phyloP scores from a whole-genome alignment of 2,888 invertebrate genomes.

The Pteria penguin region DNA sequence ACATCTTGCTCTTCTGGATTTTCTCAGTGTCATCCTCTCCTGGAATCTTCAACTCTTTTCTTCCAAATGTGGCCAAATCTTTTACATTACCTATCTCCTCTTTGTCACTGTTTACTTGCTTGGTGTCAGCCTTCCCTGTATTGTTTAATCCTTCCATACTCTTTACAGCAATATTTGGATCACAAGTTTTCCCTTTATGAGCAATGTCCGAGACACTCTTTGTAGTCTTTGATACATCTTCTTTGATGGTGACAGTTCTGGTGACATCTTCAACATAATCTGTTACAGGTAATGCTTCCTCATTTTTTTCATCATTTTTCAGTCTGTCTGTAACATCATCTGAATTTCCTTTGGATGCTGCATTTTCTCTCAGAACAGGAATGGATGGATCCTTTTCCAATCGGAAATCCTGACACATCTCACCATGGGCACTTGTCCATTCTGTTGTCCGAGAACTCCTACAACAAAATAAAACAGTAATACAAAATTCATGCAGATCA shows the following conservation, averaged over 20 bases:
- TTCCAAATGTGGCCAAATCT: too few species aligned
- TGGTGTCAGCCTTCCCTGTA: too few species aligned
- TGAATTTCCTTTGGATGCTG: conserved; percentile 7
- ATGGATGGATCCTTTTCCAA: conserved; percentile 47
- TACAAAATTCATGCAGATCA: too few species aligned
- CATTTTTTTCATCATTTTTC: not conserved
- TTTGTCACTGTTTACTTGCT: too few species aligned
- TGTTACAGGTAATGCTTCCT: not conserved
- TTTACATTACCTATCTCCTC: too few species aligned
- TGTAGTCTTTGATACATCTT: not conserved
- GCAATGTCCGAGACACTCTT: too few species aligned
- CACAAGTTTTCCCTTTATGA: too few species aligned
- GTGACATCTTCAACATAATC: not conserved
- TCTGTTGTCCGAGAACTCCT: not conserved
- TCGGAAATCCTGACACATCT: conserved; percentile 53
- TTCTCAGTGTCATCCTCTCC: not conserved
- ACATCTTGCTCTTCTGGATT: too few species aligned
- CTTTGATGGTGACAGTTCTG: not conserved
- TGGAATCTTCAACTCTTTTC: too few species aligned
- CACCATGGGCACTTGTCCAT: conserved; percentile 5
- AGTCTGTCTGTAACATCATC: conserved; percentile 31
- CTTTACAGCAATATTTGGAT: too few species aligned
- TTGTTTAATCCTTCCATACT: too few species aligned
- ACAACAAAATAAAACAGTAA: too few species aligned
- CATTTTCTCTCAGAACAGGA: conserved; percentile 24